Percentiles rank a stretch among this genome's conserved stretches.
These are phyloP conservation scores for Leptopilina boulardi DNA, from an alignment of 1,140 invertebrate species.

Conservation along the genomic window DNA sequence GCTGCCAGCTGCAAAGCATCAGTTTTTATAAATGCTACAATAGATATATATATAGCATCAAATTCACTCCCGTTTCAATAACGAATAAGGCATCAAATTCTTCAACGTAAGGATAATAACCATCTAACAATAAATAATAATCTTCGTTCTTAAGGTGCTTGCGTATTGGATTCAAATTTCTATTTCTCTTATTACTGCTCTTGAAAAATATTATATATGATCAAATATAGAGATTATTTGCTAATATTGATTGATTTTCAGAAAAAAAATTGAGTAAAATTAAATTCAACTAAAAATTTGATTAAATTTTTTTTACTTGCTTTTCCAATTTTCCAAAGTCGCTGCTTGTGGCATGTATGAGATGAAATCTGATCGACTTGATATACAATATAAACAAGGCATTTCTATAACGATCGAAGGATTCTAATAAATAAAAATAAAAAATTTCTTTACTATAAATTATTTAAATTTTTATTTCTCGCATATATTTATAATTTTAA, in stretches of 20 bases:
- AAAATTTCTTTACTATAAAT: too few species aligned
- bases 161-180: slow-evolving; percentile 44
- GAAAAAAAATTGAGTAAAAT: too few species aligned
- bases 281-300: too few species aligned
- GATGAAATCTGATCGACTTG: too few species aligned
- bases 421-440: too few species aligned
- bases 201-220: not conserved
- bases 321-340: slow-evolving; percentile 61
- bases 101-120: slow-evolving; percentile 52
- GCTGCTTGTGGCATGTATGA: slow-evolving; percentile 49
- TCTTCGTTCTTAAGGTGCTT: slow-evolving; percentile 51
- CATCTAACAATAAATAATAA: slow-evolving; percentile 52
- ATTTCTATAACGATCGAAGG: too few species aligned
- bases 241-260: too few species aligned
- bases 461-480: too few species aligned
- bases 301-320: slow-evolving; percentile 32
- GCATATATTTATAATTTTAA: too few species aligned
- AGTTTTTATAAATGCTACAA: slow-evolving; percentile 52
- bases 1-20: slow-evolving; percentile 62
- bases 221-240: too few species aligned
- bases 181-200: slow-evolving; percentile 44
- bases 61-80: slow-evolving; percentile 57
- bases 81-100: slow-evolving; percentile 40
- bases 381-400: too few species aligned
- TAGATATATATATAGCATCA: slow-evolving; percentile 56